phyloP scores from a whole-genome alignment of 2,888 invertebrate genomes.

The Rhagophthalmus giganteus region DNA sequence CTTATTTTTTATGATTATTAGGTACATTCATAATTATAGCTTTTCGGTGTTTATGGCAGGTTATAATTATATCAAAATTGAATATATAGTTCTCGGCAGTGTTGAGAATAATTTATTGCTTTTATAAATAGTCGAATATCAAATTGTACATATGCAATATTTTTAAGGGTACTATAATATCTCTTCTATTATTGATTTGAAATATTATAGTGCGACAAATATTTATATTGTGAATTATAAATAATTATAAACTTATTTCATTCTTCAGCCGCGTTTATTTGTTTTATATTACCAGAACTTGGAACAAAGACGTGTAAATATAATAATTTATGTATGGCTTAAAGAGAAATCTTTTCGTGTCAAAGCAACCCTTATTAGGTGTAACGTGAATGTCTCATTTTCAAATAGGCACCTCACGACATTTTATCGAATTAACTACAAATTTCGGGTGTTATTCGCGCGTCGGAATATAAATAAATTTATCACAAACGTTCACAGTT shows the following conservation, averaged over 20 bases:
- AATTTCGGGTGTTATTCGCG: no score
- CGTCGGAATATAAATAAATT: no score
- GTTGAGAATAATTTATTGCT: conserved; percentile 26
- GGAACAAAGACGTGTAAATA: neutral
- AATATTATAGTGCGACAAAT: conserved; percentile 33
- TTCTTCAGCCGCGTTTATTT: conserved; percentile 6
- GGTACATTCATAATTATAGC: conserved; percentile 39
- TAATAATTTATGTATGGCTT: no score
- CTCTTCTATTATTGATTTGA: conserved; percentile 40
- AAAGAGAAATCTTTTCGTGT: no score
- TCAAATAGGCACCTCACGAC: no score
- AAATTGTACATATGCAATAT: conserved; percentile 45
- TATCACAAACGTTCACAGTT: no score
- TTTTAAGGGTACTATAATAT: conserved; percentile 41
- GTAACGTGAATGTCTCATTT: no score
- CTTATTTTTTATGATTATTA: conserved; percentile 27
- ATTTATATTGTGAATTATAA: conserved; percentile 31
- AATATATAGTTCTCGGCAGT: conserved; percentile 27
- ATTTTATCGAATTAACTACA: no score
- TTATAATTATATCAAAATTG: conserved; percentile 31
- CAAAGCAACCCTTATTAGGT: no score
- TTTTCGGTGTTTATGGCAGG: conserved; percentile 41
- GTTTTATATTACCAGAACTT: neutral
- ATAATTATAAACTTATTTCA: conserved; percentile 27
- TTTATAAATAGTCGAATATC: conserved; percentile 33